Conservation (phyloP, 2,888 invertebrate species). For the Rhorus exstirpatorius region DNA sequence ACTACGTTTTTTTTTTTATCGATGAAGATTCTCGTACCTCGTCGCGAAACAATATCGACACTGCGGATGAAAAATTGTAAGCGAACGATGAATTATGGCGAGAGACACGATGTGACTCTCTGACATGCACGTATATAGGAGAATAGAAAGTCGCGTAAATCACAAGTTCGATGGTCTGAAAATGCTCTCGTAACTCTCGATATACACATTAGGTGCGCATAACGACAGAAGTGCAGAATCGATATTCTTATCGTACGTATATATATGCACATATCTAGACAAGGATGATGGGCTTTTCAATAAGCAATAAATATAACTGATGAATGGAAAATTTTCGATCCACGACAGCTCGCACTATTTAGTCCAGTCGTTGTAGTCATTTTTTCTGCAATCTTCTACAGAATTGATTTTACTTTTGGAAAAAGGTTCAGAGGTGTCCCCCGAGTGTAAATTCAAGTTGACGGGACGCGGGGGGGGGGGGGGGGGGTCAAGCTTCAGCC, state of each 20-base stretch:
- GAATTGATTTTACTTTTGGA: too few species aligned
- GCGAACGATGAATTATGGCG: conserved; percentile 41
- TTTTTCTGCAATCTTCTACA: too few species aligned
- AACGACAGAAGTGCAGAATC: conserved; percentile 1
- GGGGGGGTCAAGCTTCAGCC: too few species aligned
- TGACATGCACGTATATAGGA: conserved; percentile 68
- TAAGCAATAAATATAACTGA: conserved; percentile 18
- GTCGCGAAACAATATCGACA: too few species aligned
- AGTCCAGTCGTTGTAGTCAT: too few species aligned
- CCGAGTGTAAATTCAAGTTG: too few species aligned
- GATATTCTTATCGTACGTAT: conserved; percentile 25
- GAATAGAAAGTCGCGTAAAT: conserved; percentile 75
- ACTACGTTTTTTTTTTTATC: conserved; percentile 17
- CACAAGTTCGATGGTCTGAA: conserved; percentile 67
- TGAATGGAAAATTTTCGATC: background rate
- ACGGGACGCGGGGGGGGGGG: too few species aligned
- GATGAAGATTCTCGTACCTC: conserved; percentile 19
- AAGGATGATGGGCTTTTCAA: conserved; percentile 16
- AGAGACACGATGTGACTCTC: conserved; percentile 60
- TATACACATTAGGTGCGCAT: conserved; percentile 26
- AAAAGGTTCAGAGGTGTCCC: too few species aligned
- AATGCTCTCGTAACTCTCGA: conserved; percentile 46
- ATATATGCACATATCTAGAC: background rate
- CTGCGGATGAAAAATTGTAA: too few species aligned
- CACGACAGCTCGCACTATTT: background rate